These are phyloP conservation scores for Lasiurus cinereus DNA, from an alignment of 2,113 vertebrate species.

Conservation along the genomic window DNA sequence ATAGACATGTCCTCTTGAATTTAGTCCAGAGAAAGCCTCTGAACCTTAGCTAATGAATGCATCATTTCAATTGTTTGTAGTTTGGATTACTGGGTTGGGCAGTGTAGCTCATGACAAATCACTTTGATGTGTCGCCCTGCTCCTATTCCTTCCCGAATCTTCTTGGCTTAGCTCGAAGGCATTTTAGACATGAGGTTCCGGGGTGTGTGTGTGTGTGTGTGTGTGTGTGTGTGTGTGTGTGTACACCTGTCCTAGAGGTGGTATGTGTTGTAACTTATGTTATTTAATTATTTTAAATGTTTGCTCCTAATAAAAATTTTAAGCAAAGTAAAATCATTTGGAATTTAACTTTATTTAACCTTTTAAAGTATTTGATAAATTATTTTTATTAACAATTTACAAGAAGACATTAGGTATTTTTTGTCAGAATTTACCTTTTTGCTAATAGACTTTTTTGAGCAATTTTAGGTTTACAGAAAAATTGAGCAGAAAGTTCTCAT, in stretches of 20 bases:
- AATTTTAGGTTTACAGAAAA: slow-evolving; percentile 20
- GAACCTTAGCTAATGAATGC: not conserved
- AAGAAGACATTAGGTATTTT: slow-evolving; percentile 2
- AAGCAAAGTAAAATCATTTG: slow-evolving; percentile 34
- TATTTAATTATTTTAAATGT: slow-evolving; percentile 3
- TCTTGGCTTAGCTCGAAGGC: not conserved
- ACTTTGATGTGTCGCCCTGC: not conserved
- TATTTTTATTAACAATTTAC: slow-evolving; percentile 14
- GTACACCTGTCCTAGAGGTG: not conserved
- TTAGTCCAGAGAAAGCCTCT: not conserved
- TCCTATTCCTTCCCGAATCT: not conserved
- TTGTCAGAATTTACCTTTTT: not conserved
- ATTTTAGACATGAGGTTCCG: not conserved
- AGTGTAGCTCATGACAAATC: not conserved
- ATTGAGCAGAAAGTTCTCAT: not conserved
- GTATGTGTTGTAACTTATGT: not conserved
- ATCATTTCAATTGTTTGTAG: not conserved
- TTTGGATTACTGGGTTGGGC: not conserved
- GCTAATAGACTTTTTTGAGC: not conserved
- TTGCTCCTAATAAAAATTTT: not conserved
- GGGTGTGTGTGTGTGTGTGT: not conserved
- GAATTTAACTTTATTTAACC: not conserved
- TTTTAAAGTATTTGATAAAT: not conserved
- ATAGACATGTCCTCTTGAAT: not conserved
- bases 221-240: no score